Evolutionary conservation across 2,888 invertebrate genomes (phyloP).

Genomic region (Perizoma flavofasciatum): DNA sequence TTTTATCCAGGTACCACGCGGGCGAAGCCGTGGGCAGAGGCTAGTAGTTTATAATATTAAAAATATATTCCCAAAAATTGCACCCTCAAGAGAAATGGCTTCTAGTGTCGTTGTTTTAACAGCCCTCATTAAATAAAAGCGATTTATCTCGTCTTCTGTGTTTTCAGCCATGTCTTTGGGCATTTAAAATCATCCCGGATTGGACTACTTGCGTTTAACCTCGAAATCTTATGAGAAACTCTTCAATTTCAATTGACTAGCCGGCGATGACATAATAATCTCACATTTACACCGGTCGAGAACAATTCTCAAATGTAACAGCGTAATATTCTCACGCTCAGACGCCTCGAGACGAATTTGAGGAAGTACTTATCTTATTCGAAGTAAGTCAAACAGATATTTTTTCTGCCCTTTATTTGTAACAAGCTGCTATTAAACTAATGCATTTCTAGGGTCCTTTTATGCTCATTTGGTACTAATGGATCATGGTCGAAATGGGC

Average conservation of each 20-base stretch:
- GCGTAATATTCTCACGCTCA: slow-evolving; percentile 67
- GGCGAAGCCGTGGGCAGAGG: no score
- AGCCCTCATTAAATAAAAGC: no score
- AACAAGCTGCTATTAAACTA: slow-evolving; percentile 71
- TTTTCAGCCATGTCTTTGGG: no score
- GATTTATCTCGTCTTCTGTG: no score
- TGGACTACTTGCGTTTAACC: no score
- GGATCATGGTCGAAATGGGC: slow-evolving; percentile 45
- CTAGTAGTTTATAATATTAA: no score
- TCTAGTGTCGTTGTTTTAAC: no score
- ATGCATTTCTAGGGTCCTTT: slow-evolving; percentile 67
- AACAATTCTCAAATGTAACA: slow-evolving; percentile 40
- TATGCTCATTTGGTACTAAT: slow-evolving; percentile 68
- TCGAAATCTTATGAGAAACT: no score
- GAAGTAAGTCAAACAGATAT: slow-evolving; percentile 64
- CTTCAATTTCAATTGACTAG: slow-evolving; percentile 27
- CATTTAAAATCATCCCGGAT: no score
- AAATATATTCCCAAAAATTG: no score
- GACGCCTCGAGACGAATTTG: slow-evolving; percentile 71
- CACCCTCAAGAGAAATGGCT: no score
- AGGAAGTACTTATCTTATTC: slow-evolving; percentile 75
- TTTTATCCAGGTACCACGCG: no score
- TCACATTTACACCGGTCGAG: slow-evolving; percentile 36
- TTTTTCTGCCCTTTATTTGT: slow-evolving; percentile 45
- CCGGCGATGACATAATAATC: slow-evolving; percentile 37